Conservation (phyloP, 2,113 vertebrate species). For the Scatophagus argus region DNA sequence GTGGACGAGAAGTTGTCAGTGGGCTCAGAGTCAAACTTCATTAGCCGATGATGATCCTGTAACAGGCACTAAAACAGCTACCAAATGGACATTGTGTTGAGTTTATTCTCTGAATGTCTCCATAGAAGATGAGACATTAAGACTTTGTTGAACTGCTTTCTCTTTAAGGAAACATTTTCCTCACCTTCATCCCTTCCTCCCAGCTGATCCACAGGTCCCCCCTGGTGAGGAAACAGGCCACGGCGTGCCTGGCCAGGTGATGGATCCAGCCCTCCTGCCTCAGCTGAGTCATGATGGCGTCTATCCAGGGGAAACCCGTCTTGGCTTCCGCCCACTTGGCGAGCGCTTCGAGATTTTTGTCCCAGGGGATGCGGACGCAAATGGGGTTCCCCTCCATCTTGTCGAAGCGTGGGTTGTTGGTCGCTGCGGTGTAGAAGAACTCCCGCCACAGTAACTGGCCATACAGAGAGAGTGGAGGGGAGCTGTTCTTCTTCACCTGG, state of each 20-base stretch:
- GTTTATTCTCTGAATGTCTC: no score
- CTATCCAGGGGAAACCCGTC: conserved; percentile 87
- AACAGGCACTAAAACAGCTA: no score
- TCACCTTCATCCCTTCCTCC: conserved; percentile 88
- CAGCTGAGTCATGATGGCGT: conserved; percentile 86
- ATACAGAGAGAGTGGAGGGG: conserved; percentile 84
- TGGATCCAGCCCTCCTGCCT: conserved; percentile 86
- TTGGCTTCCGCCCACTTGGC: conserved; percentile 86
- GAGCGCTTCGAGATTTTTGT: conserved; percentile 82
- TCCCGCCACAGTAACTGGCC: conserved; percentile 85
- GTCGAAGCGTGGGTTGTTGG: conserved; percentile 85
- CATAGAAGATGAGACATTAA: no score
- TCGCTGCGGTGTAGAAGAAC: conserved; percentile 85
- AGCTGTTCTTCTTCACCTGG: conserved; percentile 85
- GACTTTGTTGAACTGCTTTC: no score
- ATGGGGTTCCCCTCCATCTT: conserved; percentile 86
- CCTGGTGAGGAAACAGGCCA: conserved; percentile 85
- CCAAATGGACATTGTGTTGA: no score
- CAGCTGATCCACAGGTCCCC: conserved; percentile 87
- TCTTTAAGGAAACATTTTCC: no score
- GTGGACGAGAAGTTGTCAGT: no score
- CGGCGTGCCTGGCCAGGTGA: conserved; percentile 84
- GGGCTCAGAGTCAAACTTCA: no score
- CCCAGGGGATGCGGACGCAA: conserved; percentile 86
- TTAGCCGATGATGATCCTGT: no score